Base-by-base conservation (phyloP, 2,113 vertebrate species). In the Zootoca vivipara region DNA sequence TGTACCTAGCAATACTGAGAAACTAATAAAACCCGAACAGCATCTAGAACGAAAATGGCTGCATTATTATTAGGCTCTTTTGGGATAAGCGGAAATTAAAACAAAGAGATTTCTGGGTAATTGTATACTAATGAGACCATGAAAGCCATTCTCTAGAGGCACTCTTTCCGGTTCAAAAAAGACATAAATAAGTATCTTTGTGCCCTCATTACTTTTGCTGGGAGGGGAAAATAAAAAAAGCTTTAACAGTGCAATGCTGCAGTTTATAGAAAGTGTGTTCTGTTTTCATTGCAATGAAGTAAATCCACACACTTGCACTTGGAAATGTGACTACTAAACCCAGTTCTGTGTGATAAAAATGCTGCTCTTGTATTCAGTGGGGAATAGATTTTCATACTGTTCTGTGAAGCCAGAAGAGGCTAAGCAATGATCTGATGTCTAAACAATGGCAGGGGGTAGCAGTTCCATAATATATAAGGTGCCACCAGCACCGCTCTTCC, bases 1-100 rank as follows among this genome's bases (percentile, higher is more conserved):
- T 83, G n/a, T 30, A 28, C 72, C 87, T 67, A 46, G 58, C 80
- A 77, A 83, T 67, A 24, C 72, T 5, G 20, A 82, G 70, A 75
- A 88, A 88, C 70, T 88, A 74, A 88, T 88, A 88, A 88, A 78
- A 88, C 12, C n/a, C 72, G 65, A 83, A 83, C 28, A 67, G 24
- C 70, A 83, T 77, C 30, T 33, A 9, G 72, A 67, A 88, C 24
- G 87, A 83, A 88, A 83, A 88, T 83, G 87, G 80, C 72, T 82
- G n/a, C 72, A 75, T 77, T 67, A 77, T 82, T 88, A 75, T 83
- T 88, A 83, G 80, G 8, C 87, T 88, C 80, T 83, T 88, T 83
- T 18, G 13, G 15, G 58, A 88, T 88, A 88, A 82, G 38, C 73
- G 80, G 87, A 88, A 88, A 88, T 88, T 88, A 88, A 88, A 88